Evolutionary conservation across 2,888 invertebrate genomes (phyloP).

Genomic region (Lasioglossum marginatum): DNA sequence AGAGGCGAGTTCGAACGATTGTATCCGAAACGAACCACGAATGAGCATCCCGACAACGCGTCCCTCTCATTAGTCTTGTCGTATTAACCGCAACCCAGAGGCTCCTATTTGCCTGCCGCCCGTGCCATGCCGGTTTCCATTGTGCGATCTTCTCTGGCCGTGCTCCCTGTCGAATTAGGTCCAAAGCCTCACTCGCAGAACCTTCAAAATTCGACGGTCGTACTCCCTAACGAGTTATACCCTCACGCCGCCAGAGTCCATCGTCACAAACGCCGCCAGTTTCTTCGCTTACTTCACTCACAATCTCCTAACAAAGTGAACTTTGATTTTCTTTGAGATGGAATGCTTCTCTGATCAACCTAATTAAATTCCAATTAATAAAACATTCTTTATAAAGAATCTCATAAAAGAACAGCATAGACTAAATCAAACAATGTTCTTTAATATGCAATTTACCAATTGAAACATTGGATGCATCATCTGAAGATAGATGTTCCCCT

Average conservation of each 20-base stretch:
- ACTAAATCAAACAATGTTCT: neutral
- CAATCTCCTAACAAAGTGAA: neutral
- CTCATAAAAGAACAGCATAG: too few species aligned
- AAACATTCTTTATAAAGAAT: neutral
- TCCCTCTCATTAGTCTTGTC: slow-evolving; percentile 69
- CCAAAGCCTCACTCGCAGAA: slow-evolving; percentile 9
- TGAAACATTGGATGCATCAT: too few species aligned
- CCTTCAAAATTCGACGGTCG: slow-evolving; percentile 9
- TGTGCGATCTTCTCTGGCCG: slow-evolving; percentile 23
- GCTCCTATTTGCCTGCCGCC: slow-evolving; percentile 44
- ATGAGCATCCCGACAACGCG: slow-evolving; percentile 48
- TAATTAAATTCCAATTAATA: neutral
- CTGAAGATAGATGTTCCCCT: neutral
- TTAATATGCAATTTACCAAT: too few species aligned
- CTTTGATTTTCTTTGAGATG: neutral
- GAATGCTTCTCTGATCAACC: neutral
- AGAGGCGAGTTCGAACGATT: slow-evolving; percentile 57
- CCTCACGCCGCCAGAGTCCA: neutral
- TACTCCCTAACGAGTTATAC: neutral
- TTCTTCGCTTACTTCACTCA: neutral
- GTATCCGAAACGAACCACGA: slow-evolving; percentile 53
- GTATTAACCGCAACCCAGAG: slow-evolving; percentile 53
- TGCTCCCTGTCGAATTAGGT: slow-evolving; percentile 63
- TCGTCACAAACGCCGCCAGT: neutral
- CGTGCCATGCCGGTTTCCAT: slow-evolving; percentile 16